A percentile compares a stretch with the other conserved stretches of the same genome.
phyloP scores from a whole-genome alignment of 2,888 invertebrate species.

The Ethmia dodecea region DNA sequence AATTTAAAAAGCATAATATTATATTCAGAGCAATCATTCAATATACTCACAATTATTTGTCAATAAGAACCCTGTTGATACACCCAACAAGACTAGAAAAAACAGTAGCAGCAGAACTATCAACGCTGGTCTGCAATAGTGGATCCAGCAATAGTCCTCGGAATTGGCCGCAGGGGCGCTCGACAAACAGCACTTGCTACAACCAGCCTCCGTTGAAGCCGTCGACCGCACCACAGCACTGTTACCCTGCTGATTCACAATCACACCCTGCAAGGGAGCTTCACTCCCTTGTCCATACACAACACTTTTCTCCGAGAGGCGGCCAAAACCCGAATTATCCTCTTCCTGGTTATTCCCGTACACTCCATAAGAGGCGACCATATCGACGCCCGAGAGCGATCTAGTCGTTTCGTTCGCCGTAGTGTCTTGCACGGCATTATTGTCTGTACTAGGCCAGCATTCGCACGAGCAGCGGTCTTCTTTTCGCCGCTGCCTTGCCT shows the following conservation, averaged over 20 bases:
- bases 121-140: slow-evolving; percentile 74
- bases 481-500: slow-evolving; percentile 60
- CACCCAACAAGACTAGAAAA: slow-evolving; percentile 74
- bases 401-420: slow-evolving; percentile 58
- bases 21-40: slow-evolving; percentile 9
- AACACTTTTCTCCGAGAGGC: slow-evolving; percentile 58
- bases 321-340: slow-evolving; percentile 67
- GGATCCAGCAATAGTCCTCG: slow-evolving; percentile 72
- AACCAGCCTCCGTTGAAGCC: slow-evolving; percentile 37
- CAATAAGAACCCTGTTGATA: slow-evolving; percentile 75
- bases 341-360: slow-evolving; percentile 71
- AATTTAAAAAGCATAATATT: neutral
- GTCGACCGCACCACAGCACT: slow-evolving; percentile 63
- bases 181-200: slow-evolving; percentile 60
- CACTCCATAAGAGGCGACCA: slow-evolving; percentile 74
- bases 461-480: slow-evolving; percentile 73
- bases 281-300: slow-evolving; percentile 62
- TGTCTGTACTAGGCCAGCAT: slow-evolving; percentile 72
- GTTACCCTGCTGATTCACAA: slow-evolving; percentile 73
- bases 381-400: slow-evolving; percentile 68
- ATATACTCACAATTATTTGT: slow-evolving; percentile 77
- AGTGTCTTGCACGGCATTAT: slow-evolving; percentile 54
- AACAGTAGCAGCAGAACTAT: slow-evolving; percentile 71
- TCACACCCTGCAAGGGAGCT: slow-evolving; percentile 68
- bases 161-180: slow-evolving; percentile 57